Conservation (phyloP, 1,140 invertebrate genomes). For the Pentalonia nigronervosa region DNA sequence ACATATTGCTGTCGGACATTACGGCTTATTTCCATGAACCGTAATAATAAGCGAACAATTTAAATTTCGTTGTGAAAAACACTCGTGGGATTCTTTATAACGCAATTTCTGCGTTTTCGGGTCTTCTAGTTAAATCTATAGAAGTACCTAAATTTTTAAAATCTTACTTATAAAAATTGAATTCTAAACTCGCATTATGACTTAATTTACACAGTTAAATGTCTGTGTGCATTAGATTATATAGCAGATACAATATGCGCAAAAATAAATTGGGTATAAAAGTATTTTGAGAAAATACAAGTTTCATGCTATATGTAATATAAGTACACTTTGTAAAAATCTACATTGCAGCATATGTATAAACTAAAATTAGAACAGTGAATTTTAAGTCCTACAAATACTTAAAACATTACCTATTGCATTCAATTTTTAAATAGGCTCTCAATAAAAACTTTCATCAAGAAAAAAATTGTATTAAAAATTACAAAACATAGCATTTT, state of each 20-base stretch:
- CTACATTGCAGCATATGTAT: too few relatives aligned
- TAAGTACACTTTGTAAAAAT: too few relatives aligned
- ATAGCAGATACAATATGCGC: neutral
- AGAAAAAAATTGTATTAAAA: too few relatives aligned
- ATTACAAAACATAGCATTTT: neutral
- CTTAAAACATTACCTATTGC: too few relatives aligned
- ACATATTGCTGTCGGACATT: neutral
- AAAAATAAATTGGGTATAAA: neutral
- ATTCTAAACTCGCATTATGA: neutral
- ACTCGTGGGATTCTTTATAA: neutral
- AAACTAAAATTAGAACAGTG: neutral
- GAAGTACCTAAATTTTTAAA: neutral
- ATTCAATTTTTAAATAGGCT: neutral
- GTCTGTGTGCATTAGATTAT: neutral
- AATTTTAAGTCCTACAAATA: neutral
- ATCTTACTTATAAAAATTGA: neutral
- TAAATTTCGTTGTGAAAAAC: neutral
- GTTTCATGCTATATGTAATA: too few relatives aligned
- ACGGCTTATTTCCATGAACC: neutral
- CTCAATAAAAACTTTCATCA: too few relatives aligned
- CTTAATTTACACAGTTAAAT: neutral
- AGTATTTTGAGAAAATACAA: neutral
- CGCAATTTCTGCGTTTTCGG: neutral
- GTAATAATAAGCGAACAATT: neutral
- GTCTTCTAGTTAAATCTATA: neutral